Base-by-base conservation (phyloP, 2,113 vertebrate genomes). In the Chrysemys picta region DNA sequence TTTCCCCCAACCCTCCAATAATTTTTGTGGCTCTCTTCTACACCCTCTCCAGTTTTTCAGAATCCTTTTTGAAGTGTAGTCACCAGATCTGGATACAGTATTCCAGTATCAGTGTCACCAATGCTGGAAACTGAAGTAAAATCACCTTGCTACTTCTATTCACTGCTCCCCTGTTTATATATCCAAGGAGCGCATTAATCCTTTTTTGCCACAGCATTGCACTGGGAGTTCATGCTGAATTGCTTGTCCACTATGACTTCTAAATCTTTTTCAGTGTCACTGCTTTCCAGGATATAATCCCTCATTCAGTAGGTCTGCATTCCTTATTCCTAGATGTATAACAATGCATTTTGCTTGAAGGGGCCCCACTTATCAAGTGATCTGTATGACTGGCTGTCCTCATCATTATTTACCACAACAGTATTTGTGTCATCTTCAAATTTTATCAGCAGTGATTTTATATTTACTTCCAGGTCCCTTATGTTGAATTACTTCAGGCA, bases 341-440 rank as follows among this genome's bases (percentile, higher is more conserved):
- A 56, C 21, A 24, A 9, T 56, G 54, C 21, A 56, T 49, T 94
- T 85, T 93, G 35, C 45, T 62, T 59, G 53, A 82, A 78, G 47
- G 93, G 87, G 45, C 49, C 49, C 49, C 49, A 10, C 50, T 84
- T 94, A 52, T 27, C 10, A 21, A 29, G 54, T 56, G 69, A 90
- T 79, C 57, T 56, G 22, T 56, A 56, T 8, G 6, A 56, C 22
- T 24, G 8, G 3, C 3, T 45, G n/a, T 84, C 80, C 62, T 78
- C 84, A 52, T 17, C 90, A 93, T 89, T 93, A 94, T 94, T 93
- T 95, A 72, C 54, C 54, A 8, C 69, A 96, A 89, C 35, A 92
- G 17, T 88, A 90, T 94, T 89, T 83, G 90, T 93, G 42, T 88
- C 62, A 62, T 80, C 87, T 42, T 13, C 49, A 93, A 86, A 88